A percentile compares a stretch with the other conserved stretches of the same genome.
phyloP scores from a whole-genome alignment of 2,113 vertebrate genomes.

The Tiliqua scincoides region DNA sequence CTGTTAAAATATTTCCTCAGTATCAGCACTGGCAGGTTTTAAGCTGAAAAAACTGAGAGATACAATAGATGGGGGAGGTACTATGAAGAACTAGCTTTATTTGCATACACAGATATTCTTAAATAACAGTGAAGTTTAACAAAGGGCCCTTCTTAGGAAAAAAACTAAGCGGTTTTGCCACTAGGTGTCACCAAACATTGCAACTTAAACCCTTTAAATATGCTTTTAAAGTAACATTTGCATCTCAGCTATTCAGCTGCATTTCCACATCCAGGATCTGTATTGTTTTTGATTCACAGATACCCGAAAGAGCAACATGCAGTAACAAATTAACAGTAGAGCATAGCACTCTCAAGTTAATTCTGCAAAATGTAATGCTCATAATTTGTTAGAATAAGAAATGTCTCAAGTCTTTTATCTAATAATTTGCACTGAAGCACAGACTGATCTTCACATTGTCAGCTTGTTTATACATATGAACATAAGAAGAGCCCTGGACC shows the following conservation, averaged over 20 bases:
- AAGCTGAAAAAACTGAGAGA: not conserved
- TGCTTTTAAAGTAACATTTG: not conserved
- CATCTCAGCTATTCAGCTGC: not conserved
- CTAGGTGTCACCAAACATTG: conserved; percentile 3
- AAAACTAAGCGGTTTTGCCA: not conserved
- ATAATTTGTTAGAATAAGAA: not conserved
- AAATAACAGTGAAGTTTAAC: not conserved
- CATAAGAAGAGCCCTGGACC: no score
- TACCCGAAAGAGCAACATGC: not conserved
- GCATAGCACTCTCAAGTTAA: not conserved
- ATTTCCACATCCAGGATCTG: not conserved
- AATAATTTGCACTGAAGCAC: not conserved
- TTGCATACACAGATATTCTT: not conserved
- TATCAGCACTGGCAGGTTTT: not conserved
- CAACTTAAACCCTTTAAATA: not conserved
- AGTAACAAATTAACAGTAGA: no score
- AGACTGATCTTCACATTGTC: not conserved
- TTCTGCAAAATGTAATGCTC: not conserved
- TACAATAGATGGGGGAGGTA: not conserved
- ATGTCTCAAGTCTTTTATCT: not conserved
- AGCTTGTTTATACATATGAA: not conserved
- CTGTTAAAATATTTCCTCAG: no score
- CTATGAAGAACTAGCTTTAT: not conserved
- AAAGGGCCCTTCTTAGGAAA: not conserved
- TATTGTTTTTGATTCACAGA: not conserved